Conservation (phyloP, 2,888 invertebrate genomes). For the Dolichomitus sp. region DNA sequence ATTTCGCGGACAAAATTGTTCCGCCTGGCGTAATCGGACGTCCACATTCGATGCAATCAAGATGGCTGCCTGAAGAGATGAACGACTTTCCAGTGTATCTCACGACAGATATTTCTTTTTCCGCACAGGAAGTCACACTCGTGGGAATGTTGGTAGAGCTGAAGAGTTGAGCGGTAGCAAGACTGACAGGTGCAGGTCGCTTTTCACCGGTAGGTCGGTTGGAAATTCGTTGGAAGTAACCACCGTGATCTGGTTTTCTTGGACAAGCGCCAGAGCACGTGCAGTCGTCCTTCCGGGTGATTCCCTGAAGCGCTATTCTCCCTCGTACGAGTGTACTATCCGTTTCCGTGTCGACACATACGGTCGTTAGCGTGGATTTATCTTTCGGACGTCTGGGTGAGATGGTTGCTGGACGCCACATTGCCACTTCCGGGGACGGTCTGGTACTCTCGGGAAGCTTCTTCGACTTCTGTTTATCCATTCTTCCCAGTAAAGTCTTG, state of each 20-base stretch:
- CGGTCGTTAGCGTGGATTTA: constrained; percentile 65
- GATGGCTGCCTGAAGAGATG: constrained; percentile 23
- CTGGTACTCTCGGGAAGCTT: constrained; percentile 56
- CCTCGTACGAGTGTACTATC: constrained; percentile 46
- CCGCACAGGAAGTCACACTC: constrained; percentile 21
- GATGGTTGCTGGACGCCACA: constrained; percentile 57
- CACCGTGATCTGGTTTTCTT: constrained; percentile 41
- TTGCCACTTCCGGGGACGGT: constrained; percentile 42
- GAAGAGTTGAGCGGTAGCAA: constrained; percentile 33
- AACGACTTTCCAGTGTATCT: constrained; percentile 24
- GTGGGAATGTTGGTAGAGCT: constrained; percentile 14
- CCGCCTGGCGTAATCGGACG: constrained; percentile 50
- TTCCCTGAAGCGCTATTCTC: constrained; percentile 44
- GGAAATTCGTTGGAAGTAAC: constrained; percentile 28
- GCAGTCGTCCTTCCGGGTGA: constrained; percentile 45
- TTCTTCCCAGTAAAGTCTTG: constrained; percentile 25
- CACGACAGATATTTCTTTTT: constrained; percentile 52
- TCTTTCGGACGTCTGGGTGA: constrained; percentile 56
- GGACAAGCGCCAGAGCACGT: constrained; percentile 59
- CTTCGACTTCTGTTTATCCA: constrained; percentile 53
- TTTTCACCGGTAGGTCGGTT: constrained; percentile 25
- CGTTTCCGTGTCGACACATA: constrained; percentile 65
- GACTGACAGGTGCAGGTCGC: constrained; percentile 43
- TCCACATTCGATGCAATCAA: constrained; percentile 60
- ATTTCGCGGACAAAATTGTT: constrained; percentile 5